Base-by-base conservation (phyloP, 2,797 vertebrate species). In the Gymnothorax reevesii region DNA sequence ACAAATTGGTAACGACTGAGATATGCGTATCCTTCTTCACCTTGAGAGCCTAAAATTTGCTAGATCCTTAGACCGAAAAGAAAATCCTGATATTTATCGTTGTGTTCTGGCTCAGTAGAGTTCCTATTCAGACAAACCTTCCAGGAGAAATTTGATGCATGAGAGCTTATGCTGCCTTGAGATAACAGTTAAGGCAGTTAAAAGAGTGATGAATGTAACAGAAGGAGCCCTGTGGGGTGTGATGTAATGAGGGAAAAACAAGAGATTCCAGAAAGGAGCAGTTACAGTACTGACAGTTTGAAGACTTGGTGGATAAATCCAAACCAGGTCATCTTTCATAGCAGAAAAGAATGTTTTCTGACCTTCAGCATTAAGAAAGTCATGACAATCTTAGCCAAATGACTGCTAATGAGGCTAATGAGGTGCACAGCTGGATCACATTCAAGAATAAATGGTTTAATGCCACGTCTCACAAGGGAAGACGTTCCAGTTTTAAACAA, bases 241-340 rank as follows among this genome's bases (percentile, higher is more conserved):
- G 84, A 85, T 60, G 75, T 42, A 49, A 69, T 73, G 7, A 73
- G 62, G 60, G 82, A 83, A 55, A 86, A 87, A 88, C 33, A 42
- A 77, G 42, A 52, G 42, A 13, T 12, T 33, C 25, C 10, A 33
- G 71, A 17, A 75, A 15, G 52, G 42, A 4, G 73, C 33, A 1
- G 73, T 49, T 17, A 77, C 2, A 4, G 27, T 20, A 77, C 17
- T 52, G 73, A 49, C 27, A 49, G 73, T 33, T 17, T 52, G 73
- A 77, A 10, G 22, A 69, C 62, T 20, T 66, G 66, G 22, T 75
- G 71, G 27, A 9, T 42, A 13, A 3, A 42, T 33, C 25, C 33
- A 13, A 77, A 27, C 12, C 42, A 52, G 33, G 10, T 13, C 33
- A 77, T 77, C 73, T 52, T 77, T 2, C 73, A 49, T 77, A 52